Evolutionary conservation across 2,113 vertebrate species (phyloP).

Genomic region (Phoxinus phoxinus): DNA sequence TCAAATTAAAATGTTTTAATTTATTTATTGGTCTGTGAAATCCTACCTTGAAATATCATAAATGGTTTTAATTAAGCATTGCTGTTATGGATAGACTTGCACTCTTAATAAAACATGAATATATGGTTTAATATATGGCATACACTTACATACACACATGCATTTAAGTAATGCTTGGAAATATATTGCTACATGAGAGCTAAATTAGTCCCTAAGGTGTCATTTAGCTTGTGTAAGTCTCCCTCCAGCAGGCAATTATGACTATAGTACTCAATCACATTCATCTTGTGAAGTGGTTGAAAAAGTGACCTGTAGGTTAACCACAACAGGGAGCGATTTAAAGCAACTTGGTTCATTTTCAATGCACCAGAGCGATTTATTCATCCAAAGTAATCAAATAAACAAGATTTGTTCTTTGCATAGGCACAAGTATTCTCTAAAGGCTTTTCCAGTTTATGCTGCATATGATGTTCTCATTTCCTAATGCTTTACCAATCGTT

Average conservation of each 20-base stretch:
- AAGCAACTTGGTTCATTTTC: constrained; percentile 6
- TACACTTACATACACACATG: background rate
- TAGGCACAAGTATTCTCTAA: constrained; percentile 1
- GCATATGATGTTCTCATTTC: constrained; percentile 17
- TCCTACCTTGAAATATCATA: background rate
- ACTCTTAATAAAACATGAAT: background rate
- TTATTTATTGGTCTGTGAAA: constrained; percentile 5
- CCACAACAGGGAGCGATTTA: constrained; percentile 2
- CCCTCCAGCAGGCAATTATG: background rate
- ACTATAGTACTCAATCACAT: background rate
- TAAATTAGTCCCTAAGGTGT: constrained; percentile 27
- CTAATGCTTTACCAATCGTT: background rate
- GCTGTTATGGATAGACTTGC: background rate
- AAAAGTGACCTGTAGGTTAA: constrained; percentile 13
- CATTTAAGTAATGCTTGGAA: background rate
- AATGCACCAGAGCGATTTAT: background rate
- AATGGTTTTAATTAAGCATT: background rate
- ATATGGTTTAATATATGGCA: background rate
- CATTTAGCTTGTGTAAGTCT: background rate
- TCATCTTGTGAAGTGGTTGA: background rate
- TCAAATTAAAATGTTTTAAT: background rate
- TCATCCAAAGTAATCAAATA: constrained; percentile 10
- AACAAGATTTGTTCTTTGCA: background rate
- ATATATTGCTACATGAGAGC: background rate
- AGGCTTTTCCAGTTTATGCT: constrained; percentile 10